Percentiles rank a stretch among this genome's conserved stretches.
phyloP scores from a whole-genome alignment of 2,113 vertebrate genomes.

The Campylomormyrus tamandua region DNA sequence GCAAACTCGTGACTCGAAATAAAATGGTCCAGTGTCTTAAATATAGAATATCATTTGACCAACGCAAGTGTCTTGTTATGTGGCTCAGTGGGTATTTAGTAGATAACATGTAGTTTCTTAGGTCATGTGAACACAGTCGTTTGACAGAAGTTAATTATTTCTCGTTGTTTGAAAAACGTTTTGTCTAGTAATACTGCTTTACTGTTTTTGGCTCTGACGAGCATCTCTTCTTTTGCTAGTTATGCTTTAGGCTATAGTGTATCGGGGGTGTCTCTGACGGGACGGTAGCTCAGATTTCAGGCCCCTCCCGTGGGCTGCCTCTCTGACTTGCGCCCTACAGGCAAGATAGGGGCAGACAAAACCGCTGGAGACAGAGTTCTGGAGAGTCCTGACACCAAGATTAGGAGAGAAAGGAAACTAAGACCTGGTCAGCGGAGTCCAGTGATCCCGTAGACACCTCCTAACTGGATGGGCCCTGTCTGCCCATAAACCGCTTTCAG shows the following conservation, averaged over 20 bases:
- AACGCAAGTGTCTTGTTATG: neutral
- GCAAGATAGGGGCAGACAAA: constrained; percentile 27
- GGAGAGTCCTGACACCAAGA: neutral
- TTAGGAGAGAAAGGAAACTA: neutral
- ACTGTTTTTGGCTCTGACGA: neutral
- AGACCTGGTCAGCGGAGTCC: neutral
- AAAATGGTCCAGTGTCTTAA: neutral
- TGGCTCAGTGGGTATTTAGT: neutral
- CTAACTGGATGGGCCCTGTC: neutral
- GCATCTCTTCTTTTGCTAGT: neutral
- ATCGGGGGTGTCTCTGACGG: neutral
- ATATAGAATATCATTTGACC: neutral
- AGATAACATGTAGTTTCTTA: neutral
- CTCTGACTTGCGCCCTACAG: constrained; percentile 35
- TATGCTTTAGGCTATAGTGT: neutral
- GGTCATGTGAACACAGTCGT: neutral
- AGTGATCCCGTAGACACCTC: neutral
- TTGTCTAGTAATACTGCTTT: neutral
- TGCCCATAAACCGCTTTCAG: neutral
- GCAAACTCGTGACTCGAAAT: neutral
- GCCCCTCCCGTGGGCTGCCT: constrained; percentile 46
- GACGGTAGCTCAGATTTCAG: constrained; percentile 23
- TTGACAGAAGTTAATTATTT: neutral
- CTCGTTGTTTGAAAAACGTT: neutral
- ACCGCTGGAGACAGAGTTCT: neutral